A percentile compares a stretch with the other conserved stretches of the same genome.
phyloP scores from a whole-genome alignment of 2,113 vertebrate species.

The Scartelaos histophorus region DNA sequence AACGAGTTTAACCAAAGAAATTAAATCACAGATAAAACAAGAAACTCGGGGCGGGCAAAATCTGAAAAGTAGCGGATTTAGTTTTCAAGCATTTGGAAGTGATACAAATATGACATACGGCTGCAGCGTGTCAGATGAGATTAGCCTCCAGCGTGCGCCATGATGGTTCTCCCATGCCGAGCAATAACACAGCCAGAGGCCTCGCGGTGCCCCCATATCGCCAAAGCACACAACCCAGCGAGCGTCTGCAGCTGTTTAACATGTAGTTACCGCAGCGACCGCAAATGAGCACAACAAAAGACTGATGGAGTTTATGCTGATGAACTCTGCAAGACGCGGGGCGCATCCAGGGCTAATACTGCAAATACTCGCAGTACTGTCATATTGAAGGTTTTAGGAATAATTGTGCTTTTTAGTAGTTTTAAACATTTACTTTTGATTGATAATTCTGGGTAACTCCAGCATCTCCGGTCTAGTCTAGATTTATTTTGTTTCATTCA shows the following conservation, averaged over 20 bases:
- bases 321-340: background rate
- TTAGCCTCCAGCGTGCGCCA: constrained; percentile 55
- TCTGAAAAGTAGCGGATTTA: background rate
- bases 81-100: constrained; percentile 17
- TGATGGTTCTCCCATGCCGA: constrained; percentile 50
- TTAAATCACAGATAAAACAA: background rate
- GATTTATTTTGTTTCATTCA: too few relatives aligned
- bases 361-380: too few relatives aligned
- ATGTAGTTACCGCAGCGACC: constrained; percentile 51
- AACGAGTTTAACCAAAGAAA: background rate
- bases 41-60: background rate
- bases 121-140: constrained; percentile 22
- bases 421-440: too few relatives aligned
- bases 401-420: too few relatives aligned
- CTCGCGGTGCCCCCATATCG: constrained; percentile 28
- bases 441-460: too few relatives aligned
- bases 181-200: constrained; percentile 56
- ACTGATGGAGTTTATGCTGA: background rate
- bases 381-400: too few relatives aligned
- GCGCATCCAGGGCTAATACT: background rate
- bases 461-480: too few relatives aligned
- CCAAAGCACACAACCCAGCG: constrained; percentile 54
- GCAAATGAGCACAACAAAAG: constrained; percentile 18
- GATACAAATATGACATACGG: constrained; percentile 19
- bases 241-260: constrained; percentile 54